These are phyloP conservation scores for Nyctalus aviator DNA, from an alignment of 2,797 vertebrate species.

Conservation along the genomic window DNA sequence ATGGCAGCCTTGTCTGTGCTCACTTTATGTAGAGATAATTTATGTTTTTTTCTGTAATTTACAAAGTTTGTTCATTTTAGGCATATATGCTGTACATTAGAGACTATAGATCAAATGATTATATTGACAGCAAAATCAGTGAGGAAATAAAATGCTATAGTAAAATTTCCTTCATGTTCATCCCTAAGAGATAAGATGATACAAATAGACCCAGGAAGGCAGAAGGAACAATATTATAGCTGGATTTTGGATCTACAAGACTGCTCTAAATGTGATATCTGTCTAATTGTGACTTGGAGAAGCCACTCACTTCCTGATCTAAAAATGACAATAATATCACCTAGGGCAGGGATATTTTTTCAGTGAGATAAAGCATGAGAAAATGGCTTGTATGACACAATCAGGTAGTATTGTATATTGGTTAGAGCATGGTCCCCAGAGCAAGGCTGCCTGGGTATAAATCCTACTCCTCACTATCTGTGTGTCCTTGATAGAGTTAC, in stretches of 20 bases:
- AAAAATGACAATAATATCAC: slow-evolving; percentile 45
- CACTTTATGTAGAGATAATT: slow-evolving; percentile 57
- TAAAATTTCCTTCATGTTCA: slow-evolving; percentile 23
- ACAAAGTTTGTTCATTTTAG: slow-evolving; percentile 66
- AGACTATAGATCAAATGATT: slow-evolving; percentile 57
- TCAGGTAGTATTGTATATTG: background rate
- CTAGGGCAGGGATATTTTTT: background rate
- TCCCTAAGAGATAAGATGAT: background rate
- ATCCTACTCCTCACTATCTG: background rate
- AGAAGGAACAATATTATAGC: background rate
- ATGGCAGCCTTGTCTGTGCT: slow-evolving; percentile 46
- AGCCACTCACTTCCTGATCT: background rate
- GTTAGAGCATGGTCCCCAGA: background rate
- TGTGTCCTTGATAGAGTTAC: background rate
- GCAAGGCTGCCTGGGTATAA: background rate
- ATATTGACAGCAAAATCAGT: slow-evolving; percentile 47
- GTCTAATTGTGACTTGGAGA: slow-evolving; percentile 12
- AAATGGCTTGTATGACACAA: background rate
- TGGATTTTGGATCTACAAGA: background rate
- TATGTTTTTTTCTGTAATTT: slow-evolving; percentile 62
- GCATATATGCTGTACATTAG: slow-evolving; percentile 56
- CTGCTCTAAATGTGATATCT: slow-evolving; percentile 14
- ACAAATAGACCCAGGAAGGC: background rate
- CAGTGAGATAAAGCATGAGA: background rate
- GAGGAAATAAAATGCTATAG: slow-evolving; percentile 53